Evolutionary conservation across 1,140 invertebrate species (phyloP), one percentile per base, ranked within the genome.

Genomic region (Metopolophium dirhodum): DNA sequence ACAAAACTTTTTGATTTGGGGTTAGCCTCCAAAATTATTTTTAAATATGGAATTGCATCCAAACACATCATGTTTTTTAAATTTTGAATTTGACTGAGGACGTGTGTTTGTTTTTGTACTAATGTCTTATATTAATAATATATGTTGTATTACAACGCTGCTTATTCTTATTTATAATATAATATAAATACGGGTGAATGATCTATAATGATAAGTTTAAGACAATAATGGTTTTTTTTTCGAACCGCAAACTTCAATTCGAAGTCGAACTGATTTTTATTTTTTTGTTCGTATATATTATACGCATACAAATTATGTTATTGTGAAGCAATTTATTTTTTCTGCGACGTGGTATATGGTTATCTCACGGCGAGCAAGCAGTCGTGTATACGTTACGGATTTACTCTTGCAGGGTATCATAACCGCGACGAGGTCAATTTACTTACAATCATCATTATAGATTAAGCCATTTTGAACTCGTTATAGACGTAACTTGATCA

Each of bases 231-330:
- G 11, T 0, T 35, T 77, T 77, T 68, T 68, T 77, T 77, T 77
- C n/a, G n/a, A 77, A 77, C 61, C 61, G 14, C 61, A 77, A 77
- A 77, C n/a, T 77, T 77, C 61, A 77, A 77, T 77, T 77, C 30
- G n/a, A 77, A 77, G 61, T 77, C 61, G 20, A 68, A n/a, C 61
- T n/a, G n/a, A 77, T 77, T 77, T 68, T n/a, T 68, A 68, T 68
- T 77, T 18, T 18, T 35, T 77, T n/a, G n/a, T 77, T 77, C 7
- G 30, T 77, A 77, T 68, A 68, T 77, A 77, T 14, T 68, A 68
- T 68, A 30, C 26, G 11, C 6, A 18, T 77, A 77, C 0, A 77
- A 18, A 20, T 35, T 3, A 4, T 77, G 11, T 77, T 77, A n/a
- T 77, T 77, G 61, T 35, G n/a, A 77, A 18, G n/a, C 18, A 77